These are phyloP conservation scores for Drosophila mayaguana DNA, from an alignment of 2,888 invertebrate species.

Conservation along the genomic window DNA sequence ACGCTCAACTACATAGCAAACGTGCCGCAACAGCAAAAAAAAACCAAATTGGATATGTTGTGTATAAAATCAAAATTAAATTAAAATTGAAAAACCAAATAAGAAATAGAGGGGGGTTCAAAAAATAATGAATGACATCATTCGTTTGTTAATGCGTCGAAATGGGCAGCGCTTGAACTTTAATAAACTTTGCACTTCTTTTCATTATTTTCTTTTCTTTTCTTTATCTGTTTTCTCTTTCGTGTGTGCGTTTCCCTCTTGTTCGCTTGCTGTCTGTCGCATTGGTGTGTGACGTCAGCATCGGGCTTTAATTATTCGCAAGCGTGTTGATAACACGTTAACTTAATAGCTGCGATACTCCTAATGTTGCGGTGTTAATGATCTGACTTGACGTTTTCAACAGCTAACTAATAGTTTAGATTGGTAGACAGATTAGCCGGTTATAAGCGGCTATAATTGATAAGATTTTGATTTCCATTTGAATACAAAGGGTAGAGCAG, in stretches of 20 bases:
- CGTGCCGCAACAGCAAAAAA: slow-evolving; percentile 38
- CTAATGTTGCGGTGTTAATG: slow-evolving; percentile 1
- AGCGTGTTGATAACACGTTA: slow-evolving; percentile 32
- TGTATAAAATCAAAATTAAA: slow-evolving; percentile 24
- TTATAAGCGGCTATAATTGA: slow-evolving; percentile 2
- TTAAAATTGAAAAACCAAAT: slow-evolving; percentile 13
- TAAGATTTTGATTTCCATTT: slow-evolving; percentile 8
- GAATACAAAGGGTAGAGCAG: neutral
- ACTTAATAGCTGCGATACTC: slow-evolving; percentile 14
- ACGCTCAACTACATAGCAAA: slow-evolving; percentile 23
- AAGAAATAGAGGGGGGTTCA: slow-evolving; percentile 9
- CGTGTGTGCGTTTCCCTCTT: slow-evolving; percentile 36
- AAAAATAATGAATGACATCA: slow-evolving; percentile 65
- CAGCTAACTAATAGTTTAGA: slow-evolving; percentile 14
- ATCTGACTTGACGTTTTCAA: slow-evolving; percentile 24
- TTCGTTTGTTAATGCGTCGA: slow-evolving; percentile 44
- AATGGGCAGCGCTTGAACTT: slow-evolving; percentile 61
- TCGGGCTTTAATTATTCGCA: slow-evolving; percentile 35
- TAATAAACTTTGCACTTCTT: slow-evolving; percentile 75
- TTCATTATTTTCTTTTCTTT: neutral
- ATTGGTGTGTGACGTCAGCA: slow-evolving; percentile 52
- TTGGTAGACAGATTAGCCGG: slow-evolving; percentile 15
- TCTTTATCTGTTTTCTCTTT: slow-evolving; percentile 11
- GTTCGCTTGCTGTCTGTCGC: slow-evolving; percentile 37
- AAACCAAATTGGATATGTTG: slow-evolving; percentile 11